Conservation (phyloP, 1,140 invertebrate species). For the Carposina sasakii region DNA sequence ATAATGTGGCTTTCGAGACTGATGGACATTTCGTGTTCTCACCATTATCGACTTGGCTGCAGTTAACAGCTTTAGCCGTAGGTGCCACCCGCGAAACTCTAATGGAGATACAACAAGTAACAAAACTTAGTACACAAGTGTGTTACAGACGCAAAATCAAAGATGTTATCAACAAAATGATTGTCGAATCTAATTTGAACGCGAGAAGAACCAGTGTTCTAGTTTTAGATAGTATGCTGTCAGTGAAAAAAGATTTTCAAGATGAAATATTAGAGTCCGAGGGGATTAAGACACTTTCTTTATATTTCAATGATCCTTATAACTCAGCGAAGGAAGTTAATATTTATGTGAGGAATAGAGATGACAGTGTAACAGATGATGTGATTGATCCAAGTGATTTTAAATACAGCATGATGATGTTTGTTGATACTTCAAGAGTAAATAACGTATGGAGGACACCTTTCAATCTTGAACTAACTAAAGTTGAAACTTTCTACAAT, state of each 20-base stretch:
- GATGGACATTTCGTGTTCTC: conserved; percentile 58
- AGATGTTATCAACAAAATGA: conserved; percentile 33
- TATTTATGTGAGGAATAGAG: conserved; percentile 25
- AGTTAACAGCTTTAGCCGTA: conserved; percentile 60
- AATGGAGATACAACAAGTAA: conserved; percentile 52
- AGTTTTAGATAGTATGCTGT: conserved; percentile 35
- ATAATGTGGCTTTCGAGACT: conserved; percentile 39
- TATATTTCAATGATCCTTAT: conserved; percentile 33
- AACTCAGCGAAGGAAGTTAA: conserved; percentile 33
- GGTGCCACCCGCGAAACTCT: conserved; percentile 55
- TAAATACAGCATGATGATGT: conserved; percentile 73
- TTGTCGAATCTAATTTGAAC: conserved; percentile 26
- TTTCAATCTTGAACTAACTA: conserved; percentile 75
- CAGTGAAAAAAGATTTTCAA: conserved; percentile 36
- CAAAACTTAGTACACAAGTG: conserved; percentile 28
- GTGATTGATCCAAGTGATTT: conserved; percentile 52
- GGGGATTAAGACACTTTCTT: conserved; percentile 29
- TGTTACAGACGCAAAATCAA: conserved; percentile 37
- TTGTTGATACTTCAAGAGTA: conserved; percentile 82
- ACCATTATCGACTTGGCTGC: conserved; percentile 65
- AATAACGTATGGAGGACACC: conserved; percentile 78
- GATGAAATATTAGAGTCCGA: conserved; percentile 27
- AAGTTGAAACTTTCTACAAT: conserved; percentile 54
- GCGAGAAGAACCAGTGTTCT: conserved; percentile 37
- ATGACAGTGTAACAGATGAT: conserved; percentile 28